Conservation (phyloP, 2,797 vertebrate species). For the Lateolabrax maculatus region DNA sequence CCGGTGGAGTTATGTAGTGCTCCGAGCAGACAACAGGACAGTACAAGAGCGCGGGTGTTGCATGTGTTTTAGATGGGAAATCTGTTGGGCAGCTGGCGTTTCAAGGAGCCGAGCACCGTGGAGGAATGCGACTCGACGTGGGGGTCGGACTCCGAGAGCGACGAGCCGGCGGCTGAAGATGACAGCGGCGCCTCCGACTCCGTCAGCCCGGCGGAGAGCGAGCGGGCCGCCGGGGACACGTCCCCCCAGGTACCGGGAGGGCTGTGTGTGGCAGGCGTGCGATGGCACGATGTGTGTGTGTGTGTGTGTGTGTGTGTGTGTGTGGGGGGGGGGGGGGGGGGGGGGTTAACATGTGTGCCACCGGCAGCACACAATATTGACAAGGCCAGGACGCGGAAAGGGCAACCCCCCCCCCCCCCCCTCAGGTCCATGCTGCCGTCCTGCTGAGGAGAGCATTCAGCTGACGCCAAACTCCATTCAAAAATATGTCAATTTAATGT, state of each 20-base stretch:
- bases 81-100: slow-evolving; percentile 91
- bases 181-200: slow-evolving; percentile 82
- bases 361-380: neutral
- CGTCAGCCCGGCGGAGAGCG: slow-evolving; percentile 71
- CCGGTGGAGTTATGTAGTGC: slow-evolving; percentile 62
- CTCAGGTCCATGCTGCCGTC: neutral
- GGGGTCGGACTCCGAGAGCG: slow-evolving; percentile 94
- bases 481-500: neutral
- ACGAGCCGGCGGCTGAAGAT: slow-evolving; percentile 79
- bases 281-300: neutral
- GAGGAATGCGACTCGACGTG: slow-evolving; percentile 98
- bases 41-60: slow-evolving; percentile 31
- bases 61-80: slow-evolving; percentile 90
- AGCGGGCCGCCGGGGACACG: slow-evolving; percentile 68
- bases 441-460: accelerated
- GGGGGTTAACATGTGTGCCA: neutral
- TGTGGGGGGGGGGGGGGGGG: neutral
- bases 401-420: no score
- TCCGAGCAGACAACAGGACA: neutral
- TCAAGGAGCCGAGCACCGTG: slow-evolving; percentile 95
- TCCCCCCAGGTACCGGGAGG: slow-evolving; percentile 71
- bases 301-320: accelerated
- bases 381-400: slow-evolving; percentile 49
- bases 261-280: accelerated
- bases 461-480: slow-evolving; percentile 18